A percentile compares a stretch with the other conserved stretches of the same genome.
phyloP scores from a whole-genome alignment of 2,888 invertebrate genomes.

The Drosophila mettleri region DNA sequence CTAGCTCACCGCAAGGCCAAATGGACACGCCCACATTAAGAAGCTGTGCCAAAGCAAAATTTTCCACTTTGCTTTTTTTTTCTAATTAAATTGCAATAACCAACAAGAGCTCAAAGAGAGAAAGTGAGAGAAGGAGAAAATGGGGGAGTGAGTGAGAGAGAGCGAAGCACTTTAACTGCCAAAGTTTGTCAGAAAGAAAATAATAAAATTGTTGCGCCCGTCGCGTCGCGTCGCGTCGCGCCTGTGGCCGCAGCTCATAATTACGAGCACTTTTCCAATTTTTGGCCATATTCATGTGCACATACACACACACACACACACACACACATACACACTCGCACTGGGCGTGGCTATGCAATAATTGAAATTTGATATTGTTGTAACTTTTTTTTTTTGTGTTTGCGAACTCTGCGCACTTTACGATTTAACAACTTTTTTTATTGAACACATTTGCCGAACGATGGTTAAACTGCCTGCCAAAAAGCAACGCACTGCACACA shows the following conservation, averaged over 20 bases:
- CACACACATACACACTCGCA: background rate
- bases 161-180: conserved; percentile 74
- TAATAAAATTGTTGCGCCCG: conserved; percentile 20
- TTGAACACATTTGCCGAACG: conserved; percentile 30
- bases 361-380: conserved; percentile 37
- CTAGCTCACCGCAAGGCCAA: conserved; percentile 21
- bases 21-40: conserved; percentile 31
- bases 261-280: conserved; percentile 41
- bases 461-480: conserved; percentile 16
- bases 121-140: background rate
- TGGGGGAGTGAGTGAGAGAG: background rate
- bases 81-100: conserved; percentile 76
- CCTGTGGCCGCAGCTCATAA: conserved; percentile 50
- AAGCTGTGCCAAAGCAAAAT: conserved; percentile 43
- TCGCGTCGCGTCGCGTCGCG: background rate
- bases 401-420: conserved; percentile 15
- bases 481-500: conserved; percentile 19
- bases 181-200: conserved; percentile 49
- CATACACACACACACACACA: background rate
- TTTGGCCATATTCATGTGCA: conserved; percentile 1
- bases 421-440: conserved; percentile 44
- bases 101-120: conserved; percentile 12
- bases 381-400: conserved; percentile 11
- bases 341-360: conserved; percentile 26
- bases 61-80: conserved; percentile 68